Evolutionary conservation across 1,140 invertebrate species (phyloP), one percentile per base, ranked within the genome.

Genomic region (Phthorimaea operculella): DNA sequence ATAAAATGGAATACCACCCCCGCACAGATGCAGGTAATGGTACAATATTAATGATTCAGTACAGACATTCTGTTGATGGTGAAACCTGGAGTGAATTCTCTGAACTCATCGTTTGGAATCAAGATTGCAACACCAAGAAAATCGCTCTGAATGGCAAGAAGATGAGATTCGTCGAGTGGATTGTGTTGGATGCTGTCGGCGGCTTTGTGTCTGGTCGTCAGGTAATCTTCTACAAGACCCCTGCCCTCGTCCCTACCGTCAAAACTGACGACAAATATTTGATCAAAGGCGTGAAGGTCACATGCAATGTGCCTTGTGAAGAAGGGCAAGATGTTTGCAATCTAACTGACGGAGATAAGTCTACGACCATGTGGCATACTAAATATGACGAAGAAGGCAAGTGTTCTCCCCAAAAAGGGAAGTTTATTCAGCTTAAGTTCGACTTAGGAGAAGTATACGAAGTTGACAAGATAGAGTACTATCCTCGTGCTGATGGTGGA

Each of bases 11-110:
- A 53, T 83, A 80, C 52, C 36, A 57, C 33, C 77, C 74, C 2
- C 63, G 79, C 0, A 51, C 62, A 1, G 77, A 79, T 58, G 76
- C 67, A 9, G 74, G 74, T 0, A 83, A 79, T 57, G 77, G 79
- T 1, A 78, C 74, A 8, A 64, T 83, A 21, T 51, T 75, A 36
- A 54, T 63, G 51, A 16, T 79, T 2, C 64, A 79, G 55, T 79
- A 75, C 48, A 68, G 57, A 45, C 54, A 56, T 55, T 83, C 79
- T 1, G 33, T 18, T n/a, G 63, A 76, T 53, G 63, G 59, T 6
- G 28, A 55, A 16, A 48, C 54, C 10, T 83, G 77, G 77, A 71
- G 60, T 55, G 4, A 54, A 10, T 42, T 60, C n/a, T 74, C 76
- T 6, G 52, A 65, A 9, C 33, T 45, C 14, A 55, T 77, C 9